Percentiles rank a stretch among this genome's conserved stretches.
These are phyloP conservation scores for Sebastes jordani DNA, from an alignment of 2,797 vertebrate genomes.

Conservation along the genomic window DNA sequence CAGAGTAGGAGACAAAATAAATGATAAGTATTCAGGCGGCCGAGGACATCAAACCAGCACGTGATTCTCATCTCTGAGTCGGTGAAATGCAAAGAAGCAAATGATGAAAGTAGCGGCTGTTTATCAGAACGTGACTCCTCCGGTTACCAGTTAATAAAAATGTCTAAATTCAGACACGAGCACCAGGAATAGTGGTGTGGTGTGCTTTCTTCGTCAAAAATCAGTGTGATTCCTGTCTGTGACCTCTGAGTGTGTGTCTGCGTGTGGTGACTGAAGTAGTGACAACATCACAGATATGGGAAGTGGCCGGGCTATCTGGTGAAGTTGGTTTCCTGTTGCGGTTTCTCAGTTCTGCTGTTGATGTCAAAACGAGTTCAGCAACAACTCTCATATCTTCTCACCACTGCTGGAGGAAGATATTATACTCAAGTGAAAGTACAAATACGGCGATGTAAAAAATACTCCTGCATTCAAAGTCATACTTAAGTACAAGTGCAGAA, in stretches of 20 bases:
- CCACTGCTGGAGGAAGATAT: neutral
- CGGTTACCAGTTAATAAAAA: neutral
- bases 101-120: neutral
- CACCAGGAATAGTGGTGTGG: neutral
- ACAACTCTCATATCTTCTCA: neutral
- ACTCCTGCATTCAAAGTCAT: neutral
- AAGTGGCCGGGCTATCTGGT: constrained; percentile 65
- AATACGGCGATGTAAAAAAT: neutral
- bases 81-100: constrained; percentile 20
- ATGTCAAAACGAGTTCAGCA: constrained; percentile 4
- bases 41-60: neutral
- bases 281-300: constrained; percentile 53
- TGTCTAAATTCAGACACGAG: neutral
- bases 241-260: constrained; percentile 11
- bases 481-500: neutral
- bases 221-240: constrained; percentile 1
- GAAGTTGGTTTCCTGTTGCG: constrained; percentile 73
- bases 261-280: neutral
- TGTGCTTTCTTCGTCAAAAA: neutral
- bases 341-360: constrained; percentile 67
- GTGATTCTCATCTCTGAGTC: constrained; percentile 4
- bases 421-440: neutral
- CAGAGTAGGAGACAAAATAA: constrained; percentile 30
- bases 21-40: constrained; percentile 24
- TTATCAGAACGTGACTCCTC: constrained; percentile 13